phyloP scores from a whole-genome alignment of 1,140 invertebrate species.

The Ylistrum balloti region DNA sequence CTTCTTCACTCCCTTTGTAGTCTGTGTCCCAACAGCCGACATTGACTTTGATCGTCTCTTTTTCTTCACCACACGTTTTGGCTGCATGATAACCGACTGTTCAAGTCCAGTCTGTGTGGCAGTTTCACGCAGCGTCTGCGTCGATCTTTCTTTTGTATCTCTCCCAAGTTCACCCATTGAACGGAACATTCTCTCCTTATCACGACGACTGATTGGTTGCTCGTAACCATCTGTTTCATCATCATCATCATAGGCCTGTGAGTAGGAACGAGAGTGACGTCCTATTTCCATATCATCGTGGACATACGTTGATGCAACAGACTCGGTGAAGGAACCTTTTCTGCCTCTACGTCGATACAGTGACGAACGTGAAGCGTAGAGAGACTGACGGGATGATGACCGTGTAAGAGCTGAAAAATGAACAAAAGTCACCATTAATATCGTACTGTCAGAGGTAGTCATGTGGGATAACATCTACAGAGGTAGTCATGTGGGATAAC shows the following conservation, averaged over 20 bases:
- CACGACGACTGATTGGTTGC: conserved; percentile 63
- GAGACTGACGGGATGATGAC: conserved; percentile 72
- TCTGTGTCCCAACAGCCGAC: conserved; percentile 70
- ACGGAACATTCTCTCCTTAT: conserved; percentile 66
- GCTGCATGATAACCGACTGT: conserved; percentile 60
- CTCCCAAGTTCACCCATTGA: conserved; percentile 73
- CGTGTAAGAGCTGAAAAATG: conserved; percentile 70
- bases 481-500: no score
- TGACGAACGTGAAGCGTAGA: conserved; percentile 78
- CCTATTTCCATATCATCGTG: conserved; percentile 74
- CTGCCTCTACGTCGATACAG: conserved; percentile 73
- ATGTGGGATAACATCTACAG: no score
- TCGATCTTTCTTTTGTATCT: conserved; percentile 62
- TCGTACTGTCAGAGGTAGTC: no score
- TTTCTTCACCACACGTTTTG: conserved; percentile 66
- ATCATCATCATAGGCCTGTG: conserved; percentile 59
- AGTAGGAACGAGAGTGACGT: conserved; percentile 45
- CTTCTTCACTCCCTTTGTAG: conserved; percentile 52
- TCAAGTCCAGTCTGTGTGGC: conserved; percentile 73
- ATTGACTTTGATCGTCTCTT: conserved; percentile 66
- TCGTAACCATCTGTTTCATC: conserved; percentile 67
- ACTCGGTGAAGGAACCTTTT: conserved; percentile 71
- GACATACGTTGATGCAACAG: conserved; percentile 67
- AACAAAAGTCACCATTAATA: not conserved
- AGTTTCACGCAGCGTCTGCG: conserved; percentile 74